Conservation (phyloP, 2,888 invertebrate species). For the Cantharis nigra region DNA sequence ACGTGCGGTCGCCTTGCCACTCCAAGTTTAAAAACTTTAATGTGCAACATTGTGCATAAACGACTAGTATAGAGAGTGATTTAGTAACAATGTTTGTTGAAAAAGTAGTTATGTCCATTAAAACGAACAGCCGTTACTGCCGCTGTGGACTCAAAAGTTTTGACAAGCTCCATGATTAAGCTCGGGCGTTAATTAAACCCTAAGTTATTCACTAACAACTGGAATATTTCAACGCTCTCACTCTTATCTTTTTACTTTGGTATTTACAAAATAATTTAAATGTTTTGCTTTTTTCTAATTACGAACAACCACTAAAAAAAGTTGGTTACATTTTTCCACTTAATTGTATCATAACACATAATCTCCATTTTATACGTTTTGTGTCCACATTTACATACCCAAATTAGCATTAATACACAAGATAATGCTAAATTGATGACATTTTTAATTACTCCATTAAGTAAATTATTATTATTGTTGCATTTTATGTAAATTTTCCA, state of each 20-base stretch:
- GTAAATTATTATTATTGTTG: neutral
- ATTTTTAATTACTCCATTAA: neutral
- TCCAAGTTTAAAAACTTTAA: neutral
- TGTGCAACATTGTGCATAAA: neutral
- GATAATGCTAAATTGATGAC: neutral
- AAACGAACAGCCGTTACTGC: constrained; percentile 19
- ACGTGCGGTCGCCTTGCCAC: neutral
- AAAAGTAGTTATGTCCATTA: constrained; percentile 17
- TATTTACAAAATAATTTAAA: neutral
- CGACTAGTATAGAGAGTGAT: constrained; percentile 1
- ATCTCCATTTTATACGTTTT: constrained; percentile 7
- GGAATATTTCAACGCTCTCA: constrained; percentile 10
- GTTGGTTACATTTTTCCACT: constrained; percentile 1
- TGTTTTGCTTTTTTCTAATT: neutral
- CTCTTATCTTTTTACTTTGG: constrained; percentile 10
- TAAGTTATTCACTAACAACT: constrained; percentile 25
- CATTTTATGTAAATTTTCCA: neutral
- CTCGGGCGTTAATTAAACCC: constrained; percentile 30
- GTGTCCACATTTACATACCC: constrained; percentile 1
- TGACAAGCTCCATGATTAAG: constrained; percentile 29
- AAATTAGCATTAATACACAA: constrained; percentile 9
- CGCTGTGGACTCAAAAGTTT: constrained; percentile 23
- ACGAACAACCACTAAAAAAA: neutral
- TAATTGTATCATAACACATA: constrained; percentile 12
- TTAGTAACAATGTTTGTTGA: constrained; percentile 20